Conservation (phyloP, 2,888 invertebrate species). For the Polymixis flavicincta region DNA sequence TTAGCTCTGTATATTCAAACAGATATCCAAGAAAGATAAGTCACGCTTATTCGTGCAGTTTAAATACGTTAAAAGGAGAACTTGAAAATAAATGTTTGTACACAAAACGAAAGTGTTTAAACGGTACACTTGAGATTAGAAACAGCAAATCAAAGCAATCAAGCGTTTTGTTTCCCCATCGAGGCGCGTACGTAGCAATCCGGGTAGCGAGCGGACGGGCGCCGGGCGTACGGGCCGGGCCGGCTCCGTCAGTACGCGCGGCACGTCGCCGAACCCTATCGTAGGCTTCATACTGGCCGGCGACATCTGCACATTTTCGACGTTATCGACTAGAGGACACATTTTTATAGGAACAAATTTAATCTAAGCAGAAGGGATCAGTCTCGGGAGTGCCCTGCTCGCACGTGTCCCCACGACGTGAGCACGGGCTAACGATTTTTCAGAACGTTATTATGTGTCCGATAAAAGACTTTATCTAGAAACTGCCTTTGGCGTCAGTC, state of each 20-base stretch:
- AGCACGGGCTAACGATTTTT: slow-evolving; percentile 85
- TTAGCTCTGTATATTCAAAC: neutral
- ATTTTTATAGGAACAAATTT: slow-evolving; percentile 89
- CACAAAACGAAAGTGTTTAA: slow-evolving; percentile 21
- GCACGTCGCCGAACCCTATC: slow-evolving; percentile 85
- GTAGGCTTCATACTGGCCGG: slow-evolving; percentile 85
- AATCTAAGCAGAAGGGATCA: slow-evolving; percentile 89
- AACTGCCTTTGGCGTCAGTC: slow-evolving; percentile 75
- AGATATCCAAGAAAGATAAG: slow-evolving; percentile 26
- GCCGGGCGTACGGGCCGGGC: neutral
- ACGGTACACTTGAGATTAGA: slow-evolving; percentile 46
- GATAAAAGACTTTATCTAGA: slow-evolving; percentile 83
- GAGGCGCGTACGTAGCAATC: slow-evolving; percentile 50
- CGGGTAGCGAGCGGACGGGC: slow-evolving; percentile 19
- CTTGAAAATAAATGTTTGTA: slow-evolving; percentile 27
- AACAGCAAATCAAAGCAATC: slow-evolving; percentile 68
- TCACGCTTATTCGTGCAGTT: slow-evolving; percentile 9
- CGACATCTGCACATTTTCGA: slow-evolving; percentile 88
- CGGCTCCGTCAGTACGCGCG: slow-evolving; percentile 78
- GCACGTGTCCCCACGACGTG: slow-evolving; percentile 84
- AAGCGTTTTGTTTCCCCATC: slow-evolving; percentile 73
- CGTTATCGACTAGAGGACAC: slow-evolving; percentile 86
- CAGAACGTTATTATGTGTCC: slow-evolving; percentile 84
- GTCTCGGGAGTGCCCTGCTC: slow-evolving; percentile 85
- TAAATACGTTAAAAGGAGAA: slow-evolving; percentile 5